These are phyloP conservation scores for Colostygia pectinataria DNA, from an alignment of 2,888 invertebrate species.

Conservation along the genomic window DNA sequence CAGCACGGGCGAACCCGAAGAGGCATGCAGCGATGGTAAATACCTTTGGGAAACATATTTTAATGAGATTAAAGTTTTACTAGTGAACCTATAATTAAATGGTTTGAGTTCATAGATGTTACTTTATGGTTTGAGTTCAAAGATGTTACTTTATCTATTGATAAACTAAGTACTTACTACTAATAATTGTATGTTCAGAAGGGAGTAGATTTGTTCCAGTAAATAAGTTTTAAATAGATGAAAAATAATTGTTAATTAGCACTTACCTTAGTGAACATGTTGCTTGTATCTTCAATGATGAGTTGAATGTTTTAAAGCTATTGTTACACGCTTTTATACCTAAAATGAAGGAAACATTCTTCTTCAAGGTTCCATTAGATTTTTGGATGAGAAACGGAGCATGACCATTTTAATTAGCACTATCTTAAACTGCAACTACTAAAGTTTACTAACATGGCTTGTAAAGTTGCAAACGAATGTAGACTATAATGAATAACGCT, in stretches of 20 bases:
- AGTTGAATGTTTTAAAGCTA: slow-evolving; percentile 53
- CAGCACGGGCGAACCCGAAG: slow-evolving; percentile 52
- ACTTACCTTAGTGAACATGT: slow-evolving; percentile 64
- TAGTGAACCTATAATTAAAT: too few species aligned
- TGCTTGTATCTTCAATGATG: slow-evolving; percentile 56
- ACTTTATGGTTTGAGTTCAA: too few species aligned
- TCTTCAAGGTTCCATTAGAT: slow-evolving; percentile 59
- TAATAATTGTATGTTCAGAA: too few species aligned
- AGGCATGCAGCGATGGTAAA: slow-evolving; percentile 50
- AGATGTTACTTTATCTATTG: too few species aligned
- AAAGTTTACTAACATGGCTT: slow-evolving; percentile 37
- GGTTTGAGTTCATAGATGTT: too few species aligned
- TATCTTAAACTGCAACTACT: slow-evolving; percentile 44
- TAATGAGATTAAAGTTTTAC: neutral
- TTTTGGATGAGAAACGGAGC: slow-evolving; percentile 61
- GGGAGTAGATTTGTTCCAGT: too few species aligned
- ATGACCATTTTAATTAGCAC: slow-evolving; percentile 57
- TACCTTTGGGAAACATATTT: slow-evolving; percentile 38
- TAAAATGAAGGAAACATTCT: slow-evolving; percentile 55
- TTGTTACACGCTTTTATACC: slow-evolving; percentile 64
- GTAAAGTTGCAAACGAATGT: slow-evolving; percentile 23
- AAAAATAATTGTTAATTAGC: neutral
- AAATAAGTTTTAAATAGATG: too few species aligned
- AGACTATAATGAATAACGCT: slow-evolving; percentile 18
- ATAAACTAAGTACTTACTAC: too few species aligned